Percentiles rank a stretch among this genome's conserved stretches.
phyloP scores from a whole-genome alignment of 2,113 vertebrate species.

The Orcinus orca region DNA sequence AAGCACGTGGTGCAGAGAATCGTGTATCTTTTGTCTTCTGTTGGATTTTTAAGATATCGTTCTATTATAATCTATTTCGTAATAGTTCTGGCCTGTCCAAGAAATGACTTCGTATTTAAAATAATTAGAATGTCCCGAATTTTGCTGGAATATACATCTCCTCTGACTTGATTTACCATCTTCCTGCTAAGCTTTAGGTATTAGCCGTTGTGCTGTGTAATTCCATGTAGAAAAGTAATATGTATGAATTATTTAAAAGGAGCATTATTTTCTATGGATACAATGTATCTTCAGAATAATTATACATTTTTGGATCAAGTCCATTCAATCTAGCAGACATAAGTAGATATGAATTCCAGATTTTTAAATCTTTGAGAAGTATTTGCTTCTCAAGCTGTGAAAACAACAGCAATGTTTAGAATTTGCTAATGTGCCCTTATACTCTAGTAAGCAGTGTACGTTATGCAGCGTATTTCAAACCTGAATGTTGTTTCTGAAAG shows the following conservation, averaged over 20 bases:
- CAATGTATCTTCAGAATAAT: neutral
- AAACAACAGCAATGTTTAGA: neutral
- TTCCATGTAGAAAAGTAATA: neutral
- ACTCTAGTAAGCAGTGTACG: neutral
- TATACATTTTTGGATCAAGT: neutral
- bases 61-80: neutral
- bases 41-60: constrained; percentile 51
- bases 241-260: neutral
- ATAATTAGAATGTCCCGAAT: neutral
- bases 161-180: neutral
- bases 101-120: neutral
- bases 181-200: neutral
- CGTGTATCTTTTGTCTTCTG: constrained; percentile 61
- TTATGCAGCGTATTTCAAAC: neutral
- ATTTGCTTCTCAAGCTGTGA: neutral
- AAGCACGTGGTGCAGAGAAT: constrained; percentile 62
- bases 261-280: neutral
- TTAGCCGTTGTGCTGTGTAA: neutral
- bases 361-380: constrained; percentile 20
- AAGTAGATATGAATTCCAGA: neutral
- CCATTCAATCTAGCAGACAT: neutral
- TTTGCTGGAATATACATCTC: constrained; percentile 11
- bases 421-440: neutral
- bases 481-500: constrained; percentile 15
- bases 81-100: neutral